Evolutionary conservation across 2,888 invertebrate genomes (phyloP), one percentile per base, ranked within the genome.

Genomic region (Atrina japonica): DNA sequence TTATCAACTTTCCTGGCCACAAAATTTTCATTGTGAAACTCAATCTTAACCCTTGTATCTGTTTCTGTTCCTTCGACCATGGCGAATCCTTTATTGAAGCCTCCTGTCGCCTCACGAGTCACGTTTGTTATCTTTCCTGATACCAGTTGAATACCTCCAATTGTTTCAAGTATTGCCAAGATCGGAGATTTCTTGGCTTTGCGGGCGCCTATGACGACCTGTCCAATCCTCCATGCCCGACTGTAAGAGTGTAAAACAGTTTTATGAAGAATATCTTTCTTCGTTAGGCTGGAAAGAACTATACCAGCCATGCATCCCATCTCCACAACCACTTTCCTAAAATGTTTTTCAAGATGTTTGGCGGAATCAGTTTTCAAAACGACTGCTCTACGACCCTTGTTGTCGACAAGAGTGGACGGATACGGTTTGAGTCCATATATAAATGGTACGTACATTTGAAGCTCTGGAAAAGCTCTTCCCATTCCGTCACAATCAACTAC

Each of bases 11-110:
- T 56, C 18, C 72, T 69, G 5, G 82, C 86, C 7, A 88, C 68
- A 5, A 89, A 77, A 68, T 86, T 86, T 73, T 89, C 89, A 66
- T 89, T 89, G 70, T 89, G 88, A 64, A 89, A 88, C 3, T 86
- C 82, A 6, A 89, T 76, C 9, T 40, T 63, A 21, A 68, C 21
- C 21, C 21, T 16, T 5, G 11, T 1, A n/a, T 14, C 21, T 14
- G 14, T 27, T 27, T 45, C 66, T 23, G 63, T 25, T 7, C 82
- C 84, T 29, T 77, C 81, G 9, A 88, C 50, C 1, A 47, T 56
- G 11, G 86, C 18, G n/a, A 70, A 72, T 0, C 88, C 89, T 43
- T 70, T 76, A 50, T 80, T 86, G 69, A 87, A 89, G 0, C 87
- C 88, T 2, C 83, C 87, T 9, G 76, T 80, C 23, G 85, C 84